These are phyloP conservation scores for Deilephila elpenor DNA, from an alignment of 2,888 invertebrate genomes.

Conservation along the genomic window DNA sequence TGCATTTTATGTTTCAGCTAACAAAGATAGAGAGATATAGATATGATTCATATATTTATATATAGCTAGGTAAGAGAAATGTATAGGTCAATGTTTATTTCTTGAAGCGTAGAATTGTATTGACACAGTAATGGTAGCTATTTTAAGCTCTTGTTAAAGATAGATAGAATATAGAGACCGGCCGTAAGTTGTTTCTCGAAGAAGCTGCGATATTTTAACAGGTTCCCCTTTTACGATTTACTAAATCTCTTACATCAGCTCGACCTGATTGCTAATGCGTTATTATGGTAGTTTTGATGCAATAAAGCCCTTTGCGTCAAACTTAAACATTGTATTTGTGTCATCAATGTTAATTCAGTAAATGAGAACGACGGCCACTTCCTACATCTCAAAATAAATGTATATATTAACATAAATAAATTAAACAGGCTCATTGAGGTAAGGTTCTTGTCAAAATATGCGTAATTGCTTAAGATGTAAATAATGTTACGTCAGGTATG, in stretches of 20 bases:
- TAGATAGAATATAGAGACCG: too few species aligned
- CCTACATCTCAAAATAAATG: conserved; percentile 35
- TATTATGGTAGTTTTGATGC: not conserved
- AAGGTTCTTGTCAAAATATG: conserved; percentile 35
- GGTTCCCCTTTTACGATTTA: not conserved
- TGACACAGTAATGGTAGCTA: too few species aligned
- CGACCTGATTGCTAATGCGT: conserved; percentile 1
- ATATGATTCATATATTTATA: too few species aligned
- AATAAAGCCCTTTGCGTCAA: conserved; percentile 10
- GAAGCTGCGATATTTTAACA: conserved; percentile 5
- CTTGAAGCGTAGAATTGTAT: too few species aligned
- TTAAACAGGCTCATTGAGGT: conserved; percentile 35
- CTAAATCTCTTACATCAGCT: conserved; percentile 21
- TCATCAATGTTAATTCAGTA: conserved; percentile 9
- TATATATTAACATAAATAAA: conserved; percentile 31
- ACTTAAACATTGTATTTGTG: conserved; percentile 5
- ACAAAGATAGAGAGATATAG: too few species aligned
- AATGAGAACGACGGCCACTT: conserved; percentile 27
- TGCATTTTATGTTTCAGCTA: too few species aligned
- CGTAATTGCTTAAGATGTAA: conserved; percentile 45
- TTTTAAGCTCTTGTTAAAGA: too few species aligned
- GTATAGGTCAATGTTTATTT: too few species aligned
- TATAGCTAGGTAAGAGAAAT: too few species aligned
- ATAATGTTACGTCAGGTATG: conserved; percentile 57
- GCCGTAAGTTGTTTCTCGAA: not conserved